Base-by-base conservation (phyloP, 2,113 vertebrate genomes). In the Budorcas taxicolor region DNA sequence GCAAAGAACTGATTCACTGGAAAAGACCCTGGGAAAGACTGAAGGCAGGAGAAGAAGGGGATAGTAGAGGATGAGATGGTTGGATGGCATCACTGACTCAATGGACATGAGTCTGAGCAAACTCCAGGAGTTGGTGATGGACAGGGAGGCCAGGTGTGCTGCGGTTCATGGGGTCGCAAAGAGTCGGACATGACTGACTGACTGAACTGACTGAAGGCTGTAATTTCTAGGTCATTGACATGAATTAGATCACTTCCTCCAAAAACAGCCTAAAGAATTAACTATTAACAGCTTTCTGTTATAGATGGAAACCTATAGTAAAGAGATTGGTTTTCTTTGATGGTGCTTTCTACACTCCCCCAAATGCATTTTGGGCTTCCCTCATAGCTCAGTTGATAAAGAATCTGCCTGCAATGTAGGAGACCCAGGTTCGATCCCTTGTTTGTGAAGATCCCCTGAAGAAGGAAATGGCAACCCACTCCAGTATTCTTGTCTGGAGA, bases 341-440 rank as follows among this genome's bases (percentile, higher is more conserved):
- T 3, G 52, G 81, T 27, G 25, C 12, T 74, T 82, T 91, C 64
- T 21, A 67, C 13, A 82, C 40, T 55, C 7, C 6, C 57, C 33
- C 52, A 88, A 16, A 10, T 85, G 31, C 21, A 40, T 71, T 71
- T 71, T 40, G n/a, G 19, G 10, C 19, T 71, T 71, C 9, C 19
- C 67, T 40, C n/a, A 40, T 71, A 71, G 67, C n/a, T 71, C 67
- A 71, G 19, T 71, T 71, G n/a, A n/a, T 71, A 71, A 71, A 71
- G 67, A 71, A 40, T 71, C n/a, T 40, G 10, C 10, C 67, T 71
- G 67, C n/a, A 71, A 40, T 71, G n/a, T 10, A 40, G n/a, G n/a
- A 71, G n/a, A 71, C 64, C 4, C 2, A 0, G 67, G 19, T 71
- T 71, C 0, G 0, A 71, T 36, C n/a, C 9, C 19, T 71, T 40